Conservation (phyloP, 2,797 vertebrate species). For the Limosa lapponica region DNA sequence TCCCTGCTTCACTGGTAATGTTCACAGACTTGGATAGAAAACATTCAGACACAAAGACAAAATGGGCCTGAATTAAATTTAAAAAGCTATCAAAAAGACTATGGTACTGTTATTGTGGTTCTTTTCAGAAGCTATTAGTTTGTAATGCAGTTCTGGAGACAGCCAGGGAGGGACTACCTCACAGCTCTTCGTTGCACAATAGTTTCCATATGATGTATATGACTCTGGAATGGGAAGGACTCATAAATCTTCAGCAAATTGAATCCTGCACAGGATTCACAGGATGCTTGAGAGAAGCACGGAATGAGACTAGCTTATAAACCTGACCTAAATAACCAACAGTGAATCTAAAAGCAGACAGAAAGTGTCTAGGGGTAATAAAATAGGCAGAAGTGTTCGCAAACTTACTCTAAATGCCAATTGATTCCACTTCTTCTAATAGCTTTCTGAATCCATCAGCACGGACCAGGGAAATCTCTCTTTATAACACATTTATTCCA, state of each 20-base stretch:
- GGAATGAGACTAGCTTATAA: neutral
- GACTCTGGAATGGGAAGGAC: constrained; percentile 9
- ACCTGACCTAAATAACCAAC: constrained; percentile 15
- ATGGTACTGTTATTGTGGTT: neutral
- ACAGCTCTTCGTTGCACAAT: neutral
- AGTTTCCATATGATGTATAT: constrained; percentile 41
- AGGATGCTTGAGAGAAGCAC: neutral
- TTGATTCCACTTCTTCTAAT: neutral
- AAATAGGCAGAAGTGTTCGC: neutral
- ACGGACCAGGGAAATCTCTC: neutral
- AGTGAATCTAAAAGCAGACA: neutral
- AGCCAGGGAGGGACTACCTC: neutral
- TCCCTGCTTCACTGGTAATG: neutral
- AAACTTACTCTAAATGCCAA: neutral
- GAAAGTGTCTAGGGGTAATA: neutral
- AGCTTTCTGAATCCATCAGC: neutral
- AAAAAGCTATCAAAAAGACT: neutral
- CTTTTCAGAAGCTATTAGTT: neutral
- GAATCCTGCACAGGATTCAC: constrained; percentile 14
- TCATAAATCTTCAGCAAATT: constrained; percentile 47
- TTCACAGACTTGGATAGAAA: neutral
- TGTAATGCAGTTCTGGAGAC: neutral
- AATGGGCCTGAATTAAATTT: neutral
- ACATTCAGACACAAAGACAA: neutral
- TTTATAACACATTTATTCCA: neutral